Evolutionary conservation across 1,140 invertebrate species (phyloP).

Genomic region (Lepidurus arcticus): DNA sequence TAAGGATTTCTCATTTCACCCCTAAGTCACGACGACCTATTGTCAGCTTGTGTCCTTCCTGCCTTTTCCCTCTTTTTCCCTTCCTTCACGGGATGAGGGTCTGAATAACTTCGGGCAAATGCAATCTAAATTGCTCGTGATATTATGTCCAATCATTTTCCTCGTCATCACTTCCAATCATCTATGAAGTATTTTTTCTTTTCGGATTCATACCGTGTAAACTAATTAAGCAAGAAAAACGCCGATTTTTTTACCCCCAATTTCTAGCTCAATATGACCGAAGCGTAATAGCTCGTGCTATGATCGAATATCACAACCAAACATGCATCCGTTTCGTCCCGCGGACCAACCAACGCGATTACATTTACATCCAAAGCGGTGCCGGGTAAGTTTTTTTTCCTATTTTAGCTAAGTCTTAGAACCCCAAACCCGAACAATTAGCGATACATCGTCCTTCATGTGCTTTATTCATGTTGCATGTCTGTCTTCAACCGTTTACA

Average conservation of each 20-base stretch:
- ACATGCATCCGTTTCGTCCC: slow-evolving; percentile 57
- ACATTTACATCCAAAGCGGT: slow-evolving; percentile 44
- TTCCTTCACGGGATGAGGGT: neutral
- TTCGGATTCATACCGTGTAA: neutral
- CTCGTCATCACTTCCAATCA: neutral
- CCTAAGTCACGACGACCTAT: neutral
- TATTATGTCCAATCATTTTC: neutral
- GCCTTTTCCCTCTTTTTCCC: neutral
- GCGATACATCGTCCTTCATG: neutral
- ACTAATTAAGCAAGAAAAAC: neutral
- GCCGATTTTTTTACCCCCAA: neutral
- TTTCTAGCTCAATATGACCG: slow-evolving; percentile 48
- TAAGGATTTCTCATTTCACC: slow-evolving; percentile 33
- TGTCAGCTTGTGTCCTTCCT: neutral
- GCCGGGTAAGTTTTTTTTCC: slow-evolving; percentile 36
- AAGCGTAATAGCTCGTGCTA: slow-evolving; percentile 45
- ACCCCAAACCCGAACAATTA: neutral
- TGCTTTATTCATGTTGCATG: neutral
- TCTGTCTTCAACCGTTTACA: neutral
- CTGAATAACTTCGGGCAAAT: neutral
- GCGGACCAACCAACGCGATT: slow-evolving; percentile 51
- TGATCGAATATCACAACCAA: slow-evolving; percentile 52
- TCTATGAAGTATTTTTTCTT: neutral
- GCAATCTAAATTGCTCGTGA: neutral
- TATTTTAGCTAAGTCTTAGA: neutral